Evolutionary conservation across 2,888 invertebrate genomes (phyloP), one percentile per base, ranked within the genome.

Genomic region (Caenorhabditis drosophilae): DNA sequence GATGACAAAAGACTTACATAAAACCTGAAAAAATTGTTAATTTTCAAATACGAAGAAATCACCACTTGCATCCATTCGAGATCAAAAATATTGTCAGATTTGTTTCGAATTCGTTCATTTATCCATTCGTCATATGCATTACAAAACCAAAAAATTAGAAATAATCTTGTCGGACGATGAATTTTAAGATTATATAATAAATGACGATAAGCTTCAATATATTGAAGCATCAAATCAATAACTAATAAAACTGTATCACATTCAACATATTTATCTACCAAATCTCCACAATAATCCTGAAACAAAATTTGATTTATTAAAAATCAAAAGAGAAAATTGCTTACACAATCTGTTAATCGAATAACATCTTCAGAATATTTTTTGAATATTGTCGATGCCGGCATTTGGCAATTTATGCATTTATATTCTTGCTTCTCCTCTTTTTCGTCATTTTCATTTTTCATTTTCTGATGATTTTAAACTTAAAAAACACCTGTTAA

Each of bases 201-300:
- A 86, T 94, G 94, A 31, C 92, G 87, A 83, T 92, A 92, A 0
- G 92, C 93, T 77, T 89, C 88, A 61, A 89, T 89, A 41, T 91
- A 90, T 75, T 93, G 87, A 12, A 94, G 85, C 26, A 93, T 88
- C 25, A 92, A 86, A 84, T 94, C 93, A 62, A 94, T 90, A 79
- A 92, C 88, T 0, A 92, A 89, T 70, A 93, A 90, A 0, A 91
- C 90, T n/a, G 89, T 88, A 82, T 94, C 94, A 84, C 91, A 92
- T 85, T 94, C 93, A 61, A 93, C 89, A 82, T 93, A 94, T 84
- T 92, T 92, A 84, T 94, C 94, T 0, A 91, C 91, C 15, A 90
- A 84, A 42, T 88, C 86, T 46, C 89, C 88, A 83, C 94, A 94
- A 67, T 87, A 87, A 11, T 87, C 88, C 93, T 93, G 78, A 82